Evolutionary conservation across 2,113 vertebrate species (phyloP).

Genomic region (Oncorhynchus kisutch): DNA sequence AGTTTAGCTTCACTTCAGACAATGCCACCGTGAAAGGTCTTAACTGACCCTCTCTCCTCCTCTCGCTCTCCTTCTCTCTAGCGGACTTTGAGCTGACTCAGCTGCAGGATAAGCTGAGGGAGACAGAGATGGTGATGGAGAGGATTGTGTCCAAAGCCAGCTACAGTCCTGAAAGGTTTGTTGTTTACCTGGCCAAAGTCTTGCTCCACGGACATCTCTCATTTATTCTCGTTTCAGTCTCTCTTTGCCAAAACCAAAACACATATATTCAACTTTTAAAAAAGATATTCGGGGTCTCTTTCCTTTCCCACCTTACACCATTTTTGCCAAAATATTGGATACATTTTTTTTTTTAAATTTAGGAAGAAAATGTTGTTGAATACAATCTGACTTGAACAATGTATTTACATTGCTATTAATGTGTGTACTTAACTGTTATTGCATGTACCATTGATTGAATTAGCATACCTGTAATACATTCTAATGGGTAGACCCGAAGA

Average conservation of each 20-base stretch:
- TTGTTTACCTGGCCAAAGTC: background rate
- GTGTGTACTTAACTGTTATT: background rate
- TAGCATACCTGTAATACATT: background rate
- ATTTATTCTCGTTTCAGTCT: too few species aligned
- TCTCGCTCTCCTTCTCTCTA: slow-evolving; percentile 58
- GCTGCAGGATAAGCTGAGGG: slow-evolving; percentile 91
- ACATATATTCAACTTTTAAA: too few species aligned
- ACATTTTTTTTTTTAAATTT: too few species aligned
- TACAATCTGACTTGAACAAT: too few species aligned
- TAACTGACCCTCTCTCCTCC: background rate
- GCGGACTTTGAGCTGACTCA: slow-evolving; percentile 91
- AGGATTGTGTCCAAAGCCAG: slow-evolving; percentile 85
- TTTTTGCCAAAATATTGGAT: too few species aligned
- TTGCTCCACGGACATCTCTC: background rate
- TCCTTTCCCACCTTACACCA: too few species aligned
- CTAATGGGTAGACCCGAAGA: background rate
- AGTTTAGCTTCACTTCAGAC: too few species aligned
- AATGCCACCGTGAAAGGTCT: too few species aligned
- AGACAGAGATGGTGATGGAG: slow-evolving; percentile 94
- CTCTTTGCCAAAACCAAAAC: too few species aligned
- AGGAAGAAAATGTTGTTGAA: too few species aligned
- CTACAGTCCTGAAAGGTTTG: slow-evolving; percentile 81
- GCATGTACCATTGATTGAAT: background rate
- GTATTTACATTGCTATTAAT: too few species aligned
- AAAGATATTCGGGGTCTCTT: too few species aligned